Conservation (phyloP, 2,113 vertebrate genomes). For the Albula goreensis region DNA sequence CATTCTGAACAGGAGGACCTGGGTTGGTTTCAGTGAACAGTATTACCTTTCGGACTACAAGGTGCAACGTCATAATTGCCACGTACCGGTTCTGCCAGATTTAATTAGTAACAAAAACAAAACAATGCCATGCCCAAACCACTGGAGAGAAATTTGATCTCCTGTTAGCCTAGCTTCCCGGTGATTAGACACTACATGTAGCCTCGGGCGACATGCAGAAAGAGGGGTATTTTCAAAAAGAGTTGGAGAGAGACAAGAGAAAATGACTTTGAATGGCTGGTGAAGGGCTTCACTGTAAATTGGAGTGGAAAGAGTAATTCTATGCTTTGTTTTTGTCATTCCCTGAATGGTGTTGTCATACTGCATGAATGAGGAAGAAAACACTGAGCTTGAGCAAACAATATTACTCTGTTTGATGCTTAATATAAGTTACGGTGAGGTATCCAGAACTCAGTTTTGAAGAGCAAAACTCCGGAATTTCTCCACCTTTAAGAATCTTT, state of each 20-base stretch:
- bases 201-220: background rate
- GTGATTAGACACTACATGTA: constrained; percentile 2
- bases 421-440: too few species aligned
- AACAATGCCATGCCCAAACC: background rate
- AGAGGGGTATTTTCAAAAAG: background rate
- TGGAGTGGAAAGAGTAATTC: too few species aligned
- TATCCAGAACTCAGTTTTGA: too few species aligned
- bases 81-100: background rate
- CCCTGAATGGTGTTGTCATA: too few species aligned
- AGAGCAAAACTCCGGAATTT: too few species aligned
- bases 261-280: background rate
- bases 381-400: too few species aligned
- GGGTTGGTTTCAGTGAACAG: background rate
- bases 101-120: background rate
- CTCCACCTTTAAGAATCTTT: too few species aligned
- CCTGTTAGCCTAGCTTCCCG: background rate
- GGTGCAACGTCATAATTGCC: background rate
- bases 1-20: background rate
- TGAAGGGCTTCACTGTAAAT: background rate
- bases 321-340: too few species aligned
- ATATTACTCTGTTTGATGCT: too few species aligned
- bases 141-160: constrained; percentile 13
- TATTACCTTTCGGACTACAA: background rate
- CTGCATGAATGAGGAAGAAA: too few species aligned
- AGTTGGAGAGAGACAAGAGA: background rate